These are phyloP conservation scores for Otolemur crassicaudatus DNA, from an alignment of 2,797 vertebrate genomes.

Conservation along the genomic window DNA sequence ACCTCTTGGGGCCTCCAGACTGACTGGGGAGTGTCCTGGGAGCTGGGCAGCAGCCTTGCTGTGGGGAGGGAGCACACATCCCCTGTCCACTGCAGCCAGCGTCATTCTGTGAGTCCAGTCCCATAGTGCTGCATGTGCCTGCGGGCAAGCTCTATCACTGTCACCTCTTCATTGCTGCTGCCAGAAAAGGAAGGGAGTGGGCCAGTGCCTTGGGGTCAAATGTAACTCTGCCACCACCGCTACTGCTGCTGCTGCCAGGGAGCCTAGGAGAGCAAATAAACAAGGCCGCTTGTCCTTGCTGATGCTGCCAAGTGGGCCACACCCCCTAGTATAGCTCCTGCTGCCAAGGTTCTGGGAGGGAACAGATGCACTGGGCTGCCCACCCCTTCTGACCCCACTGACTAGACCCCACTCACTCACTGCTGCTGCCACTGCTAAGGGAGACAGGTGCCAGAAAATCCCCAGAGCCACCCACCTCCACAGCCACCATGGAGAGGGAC, in stretches of 20 bases:
- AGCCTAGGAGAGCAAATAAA: background rate
- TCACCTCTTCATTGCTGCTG: background rate
- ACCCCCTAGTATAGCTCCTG: background rate
- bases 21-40: background rate
- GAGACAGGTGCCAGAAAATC: background rate
- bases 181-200: background rate
- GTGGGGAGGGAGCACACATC: background rate
- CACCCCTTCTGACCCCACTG: background rate
- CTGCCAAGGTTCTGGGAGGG: background rate
- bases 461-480: background rate
- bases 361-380: background rate
- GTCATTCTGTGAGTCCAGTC: background rate
- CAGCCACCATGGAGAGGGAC: background rate
- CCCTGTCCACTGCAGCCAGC: background rate
- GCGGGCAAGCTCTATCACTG: background rate
- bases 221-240: background rate
- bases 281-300: background rate
- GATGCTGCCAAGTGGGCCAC: background rate
- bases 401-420: background rate
- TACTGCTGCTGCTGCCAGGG: background rate
- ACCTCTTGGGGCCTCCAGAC: background rate
- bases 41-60: background rate
- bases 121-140: background rate
- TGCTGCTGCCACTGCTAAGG: background rate
- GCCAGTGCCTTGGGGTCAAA: background rate